phyloP scores from a whole-genome alignment of 2,113 vertebrate genomes.

The Pristiophorus japonicus region DNA sequence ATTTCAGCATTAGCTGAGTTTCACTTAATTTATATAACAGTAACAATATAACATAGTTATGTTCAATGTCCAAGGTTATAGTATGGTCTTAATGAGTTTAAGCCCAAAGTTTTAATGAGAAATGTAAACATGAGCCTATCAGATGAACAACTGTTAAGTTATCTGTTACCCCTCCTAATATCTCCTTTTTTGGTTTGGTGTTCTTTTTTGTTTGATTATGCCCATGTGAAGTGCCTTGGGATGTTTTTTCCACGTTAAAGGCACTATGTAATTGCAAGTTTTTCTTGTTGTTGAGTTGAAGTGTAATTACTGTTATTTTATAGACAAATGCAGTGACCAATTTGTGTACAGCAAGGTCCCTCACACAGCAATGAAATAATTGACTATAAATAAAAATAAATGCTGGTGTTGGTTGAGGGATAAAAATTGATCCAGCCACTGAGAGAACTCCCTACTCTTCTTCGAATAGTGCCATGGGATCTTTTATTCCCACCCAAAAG shows the following conservation, averaged over 20 bases:
- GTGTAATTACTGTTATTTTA: too few relatives aligned
- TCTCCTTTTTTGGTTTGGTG: neutral
- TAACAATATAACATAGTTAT: neutral
- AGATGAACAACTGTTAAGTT: neutral
- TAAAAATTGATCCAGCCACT: too few relatives aligned
- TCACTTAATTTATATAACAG: too few relatives aligned
- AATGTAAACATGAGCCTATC: neutral
- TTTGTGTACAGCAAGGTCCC: too few relatives aligned
- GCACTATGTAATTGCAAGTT: too few relatives aligned
- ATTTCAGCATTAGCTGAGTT: neutral
- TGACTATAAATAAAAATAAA: neutral
- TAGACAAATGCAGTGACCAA: too few relatives aligned
- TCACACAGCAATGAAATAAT: neutral
- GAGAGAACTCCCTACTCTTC: too few relatives aligned
- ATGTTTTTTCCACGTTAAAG: too few relatives aligned
- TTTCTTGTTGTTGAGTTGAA: too few relatives aligned
- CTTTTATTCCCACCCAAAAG: too few relatives aligned
- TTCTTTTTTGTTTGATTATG: too few relatives aligned
- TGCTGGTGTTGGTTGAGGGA: neutral
- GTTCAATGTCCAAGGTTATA: neutral
- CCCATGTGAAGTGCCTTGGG: too few relatives aligned
- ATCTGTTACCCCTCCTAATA: neutral
- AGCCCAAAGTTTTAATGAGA: neutral
- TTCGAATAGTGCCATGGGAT: neutral
- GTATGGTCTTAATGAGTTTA: neutral